Base-by-base conservation (phyloP, 2,797 vertebrate species). In the Enteromius paludinosus region DNA sequence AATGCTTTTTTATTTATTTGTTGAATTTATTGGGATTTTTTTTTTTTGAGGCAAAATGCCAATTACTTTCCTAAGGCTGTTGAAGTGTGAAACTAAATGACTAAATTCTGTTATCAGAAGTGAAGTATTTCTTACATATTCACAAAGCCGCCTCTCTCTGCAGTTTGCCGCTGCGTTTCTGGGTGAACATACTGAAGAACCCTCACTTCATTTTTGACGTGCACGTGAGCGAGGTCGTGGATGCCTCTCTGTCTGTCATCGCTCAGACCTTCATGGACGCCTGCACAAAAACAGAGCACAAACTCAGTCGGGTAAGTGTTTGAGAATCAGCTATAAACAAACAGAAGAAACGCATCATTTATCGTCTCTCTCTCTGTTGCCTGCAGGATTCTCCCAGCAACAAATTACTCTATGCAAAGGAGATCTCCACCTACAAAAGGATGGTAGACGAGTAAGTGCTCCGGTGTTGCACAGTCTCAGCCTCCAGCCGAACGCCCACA, bases 211-310 rank as follows among this genome's bases (percentile, higher is more conserved):
- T 95, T 91, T 99, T 99, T 0, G 98, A 99, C 10, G 97, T 99
- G 84, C 97, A 99, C 0, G 97, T 99, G 90, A 96, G 96, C 0
- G 97, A 99, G 92, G 97, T 99, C 89, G 97, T 98, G 86, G 98
- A 99, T 61, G 97, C 98, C 74, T 98, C 97, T 41, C 94, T 99
- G 91, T 99, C 98, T 0, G 98, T 99, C 91, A 98, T 99, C n/a
- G 98, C 98, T 49, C 98, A 99, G 95, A 99, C 97, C 87, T 99
- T 99, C 94, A 99, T 99, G 98, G 98, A 99, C 52, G 98, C 98
- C 89, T 99, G 98, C 93, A 99, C 98, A 69, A 97, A 98, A 94
- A 98, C 96, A 3, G 98, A 99, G 91, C 97, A 99, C 95, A 99
- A 99, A 92, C 96, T 99, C 92, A 99, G 97, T 94, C 95, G 98